A percentile compares a stretch with the other conserved stretches of the same genome.
These are phyloP conservation scores for Poecilia velifera DNA, from an alignment of 2,797 vertebrate species.

Conservation along the genomic window DNA sequence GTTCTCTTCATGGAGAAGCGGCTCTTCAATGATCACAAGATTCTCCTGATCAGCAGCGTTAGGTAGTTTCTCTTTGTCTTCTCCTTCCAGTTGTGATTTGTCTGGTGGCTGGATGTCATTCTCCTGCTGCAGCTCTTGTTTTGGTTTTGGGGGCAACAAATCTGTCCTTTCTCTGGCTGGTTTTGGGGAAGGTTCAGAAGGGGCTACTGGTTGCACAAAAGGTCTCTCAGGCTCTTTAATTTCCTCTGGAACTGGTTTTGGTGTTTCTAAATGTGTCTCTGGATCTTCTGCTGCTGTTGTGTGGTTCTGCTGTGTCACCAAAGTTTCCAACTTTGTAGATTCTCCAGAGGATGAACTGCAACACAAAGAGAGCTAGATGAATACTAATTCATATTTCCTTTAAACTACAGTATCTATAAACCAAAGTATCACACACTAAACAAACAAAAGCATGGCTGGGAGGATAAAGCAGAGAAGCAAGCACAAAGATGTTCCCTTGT, in stretches of 20 bases:
- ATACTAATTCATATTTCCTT: constrained; percentile 5
- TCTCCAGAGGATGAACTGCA: constrained; percentile 45
- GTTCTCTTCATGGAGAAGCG: constrained; percentile 57
- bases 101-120: constrained; percentile 16
- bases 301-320: constrained; percentile 18
- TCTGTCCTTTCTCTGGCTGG: neutral
- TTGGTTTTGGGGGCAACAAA: constrained; percentile 53
- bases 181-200: constrained; percentile 20
- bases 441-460: constrained; percentile 5
- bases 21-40: constrained; percentile 35
- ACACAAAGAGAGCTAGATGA: constrained; percentile 18
- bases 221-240: constrained; percentile 56
- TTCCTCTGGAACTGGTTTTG: constrained; percentile 40
- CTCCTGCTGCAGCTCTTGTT: constrained; percentile 37
- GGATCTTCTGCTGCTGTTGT: constrained; percentile 28
- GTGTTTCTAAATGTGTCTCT: constrained; percentile 13
- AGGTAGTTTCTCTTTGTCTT: constrained; percentile 20
- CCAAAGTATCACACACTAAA: constrained; percentile 12
- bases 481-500: constrained; percentile 35
- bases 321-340: constrained; percentile 21
- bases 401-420: neutral
- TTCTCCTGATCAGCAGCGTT: constrained; percentile 29
- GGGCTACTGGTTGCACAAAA: constrained; percentile 26
- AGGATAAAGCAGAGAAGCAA: constrained; percentile 19
- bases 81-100: constrained; percentile 37